Evolutionary conservation across 2,113 vertebrate genomes (phyloP), one percentile per base, ranked within the genome.

Genomic region (Brachyhypopomus occidentalis): DNA sequence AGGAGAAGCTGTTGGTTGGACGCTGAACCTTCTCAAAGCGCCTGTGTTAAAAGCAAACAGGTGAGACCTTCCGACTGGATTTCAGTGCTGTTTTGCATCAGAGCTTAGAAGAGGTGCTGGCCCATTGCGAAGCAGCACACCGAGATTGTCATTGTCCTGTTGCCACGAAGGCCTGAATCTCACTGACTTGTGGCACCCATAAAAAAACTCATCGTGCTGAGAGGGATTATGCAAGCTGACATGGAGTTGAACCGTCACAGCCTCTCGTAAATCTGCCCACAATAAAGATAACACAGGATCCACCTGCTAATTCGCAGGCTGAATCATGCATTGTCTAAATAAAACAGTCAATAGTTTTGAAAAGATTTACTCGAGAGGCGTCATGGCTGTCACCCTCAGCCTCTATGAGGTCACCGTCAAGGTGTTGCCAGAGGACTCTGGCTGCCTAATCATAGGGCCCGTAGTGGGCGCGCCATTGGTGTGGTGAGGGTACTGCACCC

Each of bases 1-100:
- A 89, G 91, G 82, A 95, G 92, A 88, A 94, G 92, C 0, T 92
- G 93, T 30, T 86, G 92, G 1, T 84, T 94, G 25, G 90, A 94
- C 36, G 82, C 91, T 9, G 88, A 94, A 70, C 91, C 92, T 0
- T 88, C 94, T 16, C 91, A 91, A 77, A 93, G 89, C 0, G 91
- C 80, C 92, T 93, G 91, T 67, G 89, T 92, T 78, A 93, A 92
- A 70, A 91, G 82, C 87, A 94, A 94, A 83, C 89, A 90, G 19
- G 84, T 89, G 56, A 82, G 67, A 41, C 27, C 72, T 25, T 52
- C 25, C 45, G 23, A 36, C 19, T 48, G n/a, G 9, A 45, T 56
- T 55, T 70, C 30, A 70, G 7, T 58, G 22, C 14, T 41, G 7
- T 56, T 16, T 16, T 19, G 1, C 52, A 17, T 80, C 1, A 9